phyloP scores from a whole-genome alignment of 2,797 vertebrate species.

The Catharus ustulatus region DNA sequence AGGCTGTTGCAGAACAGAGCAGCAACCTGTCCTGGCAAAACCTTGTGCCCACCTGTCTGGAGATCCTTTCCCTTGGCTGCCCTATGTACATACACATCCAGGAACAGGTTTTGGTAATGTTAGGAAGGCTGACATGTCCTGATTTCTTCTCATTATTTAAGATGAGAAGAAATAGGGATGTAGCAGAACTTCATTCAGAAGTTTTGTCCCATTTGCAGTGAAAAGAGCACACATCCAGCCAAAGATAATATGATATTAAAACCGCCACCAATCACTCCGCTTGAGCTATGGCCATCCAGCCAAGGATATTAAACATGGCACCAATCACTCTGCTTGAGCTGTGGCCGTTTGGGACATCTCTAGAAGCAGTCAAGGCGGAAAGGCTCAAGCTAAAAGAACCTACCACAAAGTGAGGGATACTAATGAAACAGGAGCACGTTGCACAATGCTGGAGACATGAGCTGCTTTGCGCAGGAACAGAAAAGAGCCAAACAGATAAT shows the following conservation, averaged over 20 bases:
- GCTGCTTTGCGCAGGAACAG: fast-evolving
- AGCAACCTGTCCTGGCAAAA: neutral
- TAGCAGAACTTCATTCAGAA: neutral
- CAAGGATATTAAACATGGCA: neutral
- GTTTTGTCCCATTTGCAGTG: neutral
- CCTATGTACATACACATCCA: too few relatives aligned
- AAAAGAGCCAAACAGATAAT: conserved; percentile 22
- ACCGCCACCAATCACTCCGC: neutral
- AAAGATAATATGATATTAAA: neutral
- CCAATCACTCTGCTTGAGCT: neutral
- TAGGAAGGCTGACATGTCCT: neutral
- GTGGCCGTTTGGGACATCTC: neutral
- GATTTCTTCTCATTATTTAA: neutral
- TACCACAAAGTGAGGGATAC: neutral
- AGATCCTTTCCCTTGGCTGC: neutral
- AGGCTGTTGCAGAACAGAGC: neutral
- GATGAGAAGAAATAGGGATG: neutral
- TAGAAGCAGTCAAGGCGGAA: neutral
- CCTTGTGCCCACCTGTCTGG: neutral
- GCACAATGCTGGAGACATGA: neutral
- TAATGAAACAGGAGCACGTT: neutral
- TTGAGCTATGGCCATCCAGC: neutral
- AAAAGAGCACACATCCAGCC: neutral
- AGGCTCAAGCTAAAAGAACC: neutral
- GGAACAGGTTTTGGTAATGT: neutral